phyloP scores from a whole-genome alignment of 2,797 vertebrate genomes.

The Spinibarbus caldwelli region DNA sequence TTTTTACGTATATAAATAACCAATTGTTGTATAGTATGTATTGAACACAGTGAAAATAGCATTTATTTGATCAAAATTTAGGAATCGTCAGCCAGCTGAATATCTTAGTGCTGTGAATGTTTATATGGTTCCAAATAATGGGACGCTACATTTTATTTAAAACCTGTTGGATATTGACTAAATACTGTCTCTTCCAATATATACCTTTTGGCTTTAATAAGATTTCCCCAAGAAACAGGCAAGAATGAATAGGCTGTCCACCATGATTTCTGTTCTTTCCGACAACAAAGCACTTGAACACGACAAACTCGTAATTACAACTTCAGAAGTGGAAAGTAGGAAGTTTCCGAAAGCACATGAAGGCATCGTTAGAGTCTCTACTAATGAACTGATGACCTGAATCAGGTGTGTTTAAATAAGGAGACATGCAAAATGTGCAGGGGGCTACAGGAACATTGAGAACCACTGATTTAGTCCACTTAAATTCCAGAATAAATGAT shows the following conservation, averaged over 20 bases:
- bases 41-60: background rate
- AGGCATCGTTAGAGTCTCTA: no score
- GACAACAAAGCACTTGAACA: background rate
- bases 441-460: no score
- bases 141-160: background rate
- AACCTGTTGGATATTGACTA: background rate
- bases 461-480: no score
- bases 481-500: background rate
- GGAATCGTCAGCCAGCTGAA: no score
- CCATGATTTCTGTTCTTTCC: background rate
- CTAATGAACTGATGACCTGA: no score
- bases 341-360: no score
- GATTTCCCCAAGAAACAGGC: no score
- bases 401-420: no score
- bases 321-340: no score
- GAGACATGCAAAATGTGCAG: no score
- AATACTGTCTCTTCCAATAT: background rate
- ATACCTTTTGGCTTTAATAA: background rate
- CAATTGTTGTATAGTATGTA: background rate
- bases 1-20: background rate
- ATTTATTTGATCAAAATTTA: background rate
- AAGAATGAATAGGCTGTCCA: background rate
- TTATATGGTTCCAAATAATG: background rate
- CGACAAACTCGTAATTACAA: no score
- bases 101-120: background rate